Conservation (phyloP, 2,888 invertebrate species). For the Calameuta pallipes region DNA sequence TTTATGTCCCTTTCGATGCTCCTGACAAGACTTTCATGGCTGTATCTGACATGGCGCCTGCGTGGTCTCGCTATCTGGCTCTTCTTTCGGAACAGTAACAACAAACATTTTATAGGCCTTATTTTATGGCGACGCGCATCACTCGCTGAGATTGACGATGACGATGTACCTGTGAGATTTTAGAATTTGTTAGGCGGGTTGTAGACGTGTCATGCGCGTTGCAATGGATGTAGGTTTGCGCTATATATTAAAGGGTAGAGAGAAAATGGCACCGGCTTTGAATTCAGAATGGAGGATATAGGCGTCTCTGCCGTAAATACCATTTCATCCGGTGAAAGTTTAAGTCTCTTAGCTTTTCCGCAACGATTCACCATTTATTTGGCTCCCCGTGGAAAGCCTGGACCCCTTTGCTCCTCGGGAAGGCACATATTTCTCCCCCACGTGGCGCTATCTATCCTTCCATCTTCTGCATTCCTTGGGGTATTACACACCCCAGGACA, state of each 20-base stretch:
- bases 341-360: conserved; percentile 59
- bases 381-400: conserved; percentile 17
- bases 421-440: conserved; percentile 24
- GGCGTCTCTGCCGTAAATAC: conserved; percentile 45
- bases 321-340: conserved; percentile 55
- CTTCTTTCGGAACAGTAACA: neutral
- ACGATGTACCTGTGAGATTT: neutral
- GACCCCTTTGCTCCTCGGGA: conserved; percentile 34
- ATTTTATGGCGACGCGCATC: neutral
- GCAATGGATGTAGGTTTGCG: neutral
- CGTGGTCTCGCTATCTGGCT: neutral
- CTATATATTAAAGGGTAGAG: conserved; percentile 1
- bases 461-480: conserved; percentile 65
- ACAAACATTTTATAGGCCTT: neutral
- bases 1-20: conserved; percentile 6
- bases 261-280: conserved; percentile 19
- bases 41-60: neutral
- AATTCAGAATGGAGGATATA: conserved; percentile 24
- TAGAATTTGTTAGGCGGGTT: neutral
- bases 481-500: conserved; percentile 59
- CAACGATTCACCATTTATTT: conserved; percentile 52
- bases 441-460: conserved; percentile 59
- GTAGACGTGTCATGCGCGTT: neutral
- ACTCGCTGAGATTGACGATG: neutral
- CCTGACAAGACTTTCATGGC: conserved; percentile 2